Evolutionary conservation across 2,888 invertebrate species (phyloP).

Genomic region (Stomorhina lunata): DNA sequence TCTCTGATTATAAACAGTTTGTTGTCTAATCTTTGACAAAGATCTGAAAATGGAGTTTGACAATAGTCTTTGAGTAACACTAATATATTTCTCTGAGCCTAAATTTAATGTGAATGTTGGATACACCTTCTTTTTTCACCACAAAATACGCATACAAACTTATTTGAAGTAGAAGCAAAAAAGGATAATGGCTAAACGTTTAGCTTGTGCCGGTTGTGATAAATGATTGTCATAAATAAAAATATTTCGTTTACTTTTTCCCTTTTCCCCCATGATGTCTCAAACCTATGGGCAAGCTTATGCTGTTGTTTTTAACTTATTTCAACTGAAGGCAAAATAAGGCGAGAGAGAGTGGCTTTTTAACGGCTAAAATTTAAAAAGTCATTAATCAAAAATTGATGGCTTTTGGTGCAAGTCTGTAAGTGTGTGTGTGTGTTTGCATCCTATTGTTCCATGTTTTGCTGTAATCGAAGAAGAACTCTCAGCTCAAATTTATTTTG

Average conservation of each 20-base stretch:
- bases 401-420: conserved; percentile 11
- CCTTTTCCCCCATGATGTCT: not conserved
- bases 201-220: conserved; percentile 70
- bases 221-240: conserved; percentile 79
- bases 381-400: conserved; percentile 68
- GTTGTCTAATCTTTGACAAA: no score
- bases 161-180: conserved; percentile 28
- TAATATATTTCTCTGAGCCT: not conserved
- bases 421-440: conserved; percentile 10
- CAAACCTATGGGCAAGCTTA: not conserved
- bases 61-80: no score
- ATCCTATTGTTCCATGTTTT: conserved; percentile 48
- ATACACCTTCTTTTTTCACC: conserved; percentile 11
- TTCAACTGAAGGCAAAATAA: not conserved
- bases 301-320: conserved; percentile 9
- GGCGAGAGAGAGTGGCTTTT: conserved; percentile 35
- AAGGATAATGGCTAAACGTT: conserved; percentile 60
- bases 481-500: conserved; percentile 34
- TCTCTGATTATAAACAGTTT: no score
- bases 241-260: conserved; percentile 45
- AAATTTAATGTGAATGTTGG: not conserved
- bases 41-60: no score
- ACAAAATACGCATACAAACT: conserved; percentile 13
- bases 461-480: no score
- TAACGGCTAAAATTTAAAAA: conserved; percentile 64